phyloP scores from a whole-genome alignment of 2,797 vertebrate species.

The Cryptoblepharus egeriae region DNA sequence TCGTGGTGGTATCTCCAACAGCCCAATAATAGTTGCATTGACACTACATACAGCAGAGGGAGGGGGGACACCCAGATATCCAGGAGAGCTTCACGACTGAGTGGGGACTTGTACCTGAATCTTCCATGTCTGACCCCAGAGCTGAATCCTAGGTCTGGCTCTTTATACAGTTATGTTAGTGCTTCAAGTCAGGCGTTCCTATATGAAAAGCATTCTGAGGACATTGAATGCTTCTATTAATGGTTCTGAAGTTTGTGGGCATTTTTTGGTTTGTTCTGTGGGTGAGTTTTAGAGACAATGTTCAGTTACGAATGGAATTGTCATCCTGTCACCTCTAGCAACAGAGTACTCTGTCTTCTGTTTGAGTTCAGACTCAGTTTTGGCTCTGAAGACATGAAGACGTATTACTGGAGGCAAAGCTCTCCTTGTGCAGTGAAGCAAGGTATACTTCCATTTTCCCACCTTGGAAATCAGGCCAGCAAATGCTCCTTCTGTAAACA shows the following conservation, averaged over 20 bases:
- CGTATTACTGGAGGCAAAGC: constrained; percentile 16
- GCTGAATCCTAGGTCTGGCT: not conserved
- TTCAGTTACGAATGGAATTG: constrained; percentile 48
- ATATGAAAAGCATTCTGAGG: not conserved
- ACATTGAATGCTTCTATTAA: constrained; percentile 13
- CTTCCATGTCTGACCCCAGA: not conserved
- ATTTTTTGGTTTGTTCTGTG: constrained; percentile 39
- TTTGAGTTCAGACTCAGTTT: constrained; percentile 38
- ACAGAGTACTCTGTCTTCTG: not conserved
- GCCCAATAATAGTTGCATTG: too few relatives aligned
- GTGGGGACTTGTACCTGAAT: not conserved
- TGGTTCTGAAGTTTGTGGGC: constrained; percentile 28
- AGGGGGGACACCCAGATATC: too few relatives aligned
- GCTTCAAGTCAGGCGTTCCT: not conserved
- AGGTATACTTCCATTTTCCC: constrained; percentile 35
- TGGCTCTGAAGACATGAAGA: constrained; percentile 37
- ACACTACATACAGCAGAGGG: too few relatives aligned
- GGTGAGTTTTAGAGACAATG: constrained; percentile 44
- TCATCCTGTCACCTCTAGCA: constrained; percentile 26
- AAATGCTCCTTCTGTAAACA: not conserved
- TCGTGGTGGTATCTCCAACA: too few relatives aligned
- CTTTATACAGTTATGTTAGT: not conserved
- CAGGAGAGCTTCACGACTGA: not conserved
- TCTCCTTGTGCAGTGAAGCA: constrained; percentile 25
- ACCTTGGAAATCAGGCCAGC: constrained; percentile 29